phyloP scores from a whole-genome alignment of 2,888 invertebrate genomes.

The Stenichneumon culpator region DNA sequence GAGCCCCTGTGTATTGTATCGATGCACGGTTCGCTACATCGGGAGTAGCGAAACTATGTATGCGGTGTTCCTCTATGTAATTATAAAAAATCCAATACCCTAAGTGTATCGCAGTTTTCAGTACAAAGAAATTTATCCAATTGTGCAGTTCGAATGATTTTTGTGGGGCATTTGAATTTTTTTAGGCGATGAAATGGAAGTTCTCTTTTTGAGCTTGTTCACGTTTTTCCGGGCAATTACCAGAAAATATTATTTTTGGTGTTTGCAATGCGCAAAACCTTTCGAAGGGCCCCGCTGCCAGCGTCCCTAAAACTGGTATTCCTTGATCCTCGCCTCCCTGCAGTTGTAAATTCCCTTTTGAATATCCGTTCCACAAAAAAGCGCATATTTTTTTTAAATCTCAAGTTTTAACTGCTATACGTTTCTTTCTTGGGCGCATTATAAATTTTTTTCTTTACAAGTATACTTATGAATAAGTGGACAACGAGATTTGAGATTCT shows the following conservation, averaged over 20 bases:
- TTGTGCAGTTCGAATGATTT: too few relatives aligned
- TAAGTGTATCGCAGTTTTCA: too few relatives aligned
- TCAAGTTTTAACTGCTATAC: slow-evolving; percentile 24
- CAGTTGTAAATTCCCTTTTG: slow-evolving; percentile 49
- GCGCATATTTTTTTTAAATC: slow-evolving; percentile 6
- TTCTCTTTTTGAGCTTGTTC: too few relatives aligned
- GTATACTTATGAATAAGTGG: slow-evolving; percentile 68
- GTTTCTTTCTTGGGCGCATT: slow-evolving; percentile 32
- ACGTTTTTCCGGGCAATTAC: too few relatives aligned
- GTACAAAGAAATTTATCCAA: too few relatives aligned
- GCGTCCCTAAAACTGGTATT: slow-evolving; percentile 13
- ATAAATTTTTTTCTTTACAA: slow-evolving; percentile 44
- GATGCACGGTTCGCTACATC: background rate
- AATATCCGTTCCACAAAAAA: slow-evolving; percentile 26
- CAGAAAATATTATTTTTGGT: too few relatives aligned
- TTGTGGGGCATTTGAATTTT: too few relatives aligned
- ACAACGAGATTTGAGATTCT: slow-evolving; percentile 67
- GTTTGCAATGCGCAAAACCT: too few relatives aligned
- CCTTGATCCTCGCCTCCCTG: slow-evolving; percentile 34
- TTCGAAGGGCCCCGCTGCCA: too few relatives aligned
- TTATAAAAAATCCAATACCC: too few relatives aligned
- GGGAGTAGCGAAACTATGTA: background rate
- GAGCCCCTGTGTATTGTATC: slow-evolving; percentile 31
- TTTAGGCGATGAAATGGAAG: too few relatives aligned
- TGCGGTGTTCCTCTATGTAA: too few relatives aligned